Evolutionary conservation across 1,140 invertebrate species (phyloP).

Genomic region (Drosophila kanapiae): DNA sequence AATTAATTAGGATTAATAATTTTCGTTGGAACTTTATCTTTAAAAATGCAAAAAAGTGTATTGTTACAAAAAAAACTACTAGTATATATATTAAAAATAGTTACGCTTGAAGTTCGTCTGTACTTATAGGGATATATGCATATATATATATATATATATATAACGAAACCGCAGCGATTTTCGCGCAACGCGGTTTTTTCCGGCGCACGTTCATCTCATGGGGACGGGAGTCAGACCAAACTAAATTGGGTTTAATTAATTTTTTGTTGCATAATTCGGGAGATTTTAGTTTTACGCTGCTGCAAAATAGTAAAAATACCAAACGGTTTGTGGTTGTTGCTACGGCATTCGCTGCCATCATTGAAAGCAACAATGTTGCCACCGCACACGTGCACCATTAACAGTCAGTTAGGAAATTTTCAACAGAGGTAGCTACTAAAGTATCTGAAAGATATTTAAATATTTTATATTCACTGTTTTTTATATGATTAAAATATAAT

Average conservation of each 20-base stretch:
- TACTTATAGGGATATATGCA: slow-evolving; percentile 18
- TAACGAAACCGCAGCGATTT: slow-evolving; percentile 68
- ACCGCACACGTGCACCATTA: slow-evolving; percentile 56
- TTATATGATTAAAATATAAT: too few relatives aligned
- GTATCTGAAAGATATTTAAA: neutral
- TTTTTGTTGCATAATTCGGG: slow-evolving; percentile 79
- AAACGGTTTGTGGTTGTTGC: slow-evolving; percentile 48
- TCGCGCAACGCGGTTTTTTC: slow-evolving; percentile 73
- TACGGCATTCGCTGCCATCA: slow-evolving; percentile 16
- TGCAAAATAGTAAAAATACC: slow-evolving; percentile 54
- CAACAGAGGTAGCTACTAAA: neutral
- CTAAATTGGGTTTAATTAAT: slow-evolving; percentile 82
- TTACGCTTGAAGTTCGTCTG: neutral
- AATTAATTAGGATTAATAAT: too few relatives aligned
- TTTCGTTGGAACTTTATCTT: too few relatives aligned
- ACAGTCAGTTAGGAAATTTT: slow-evolving; percentile 3
- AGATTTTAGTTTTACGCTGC: slow-evolving; percentile 61
- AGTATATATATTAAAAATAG: too few relatives aligned
- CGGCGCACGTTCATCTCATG: slow-evolving; percentile 37
- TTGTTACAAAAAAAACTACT: too few relatives aligned
- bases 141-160: slow-evolving; percentile 31
- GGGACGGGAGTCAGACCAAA: slow-evolving; percentile 42
- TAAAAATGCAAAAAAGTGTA: too few relatives aligned
- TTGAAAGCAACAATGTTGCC: slow-evolving; percentile 29
- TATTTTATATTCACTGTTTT: too few relatives aligned